phyloP scores from a whole-genome alignment of 2,113 vertebrate species.

The Echinops telfairi region DNA sequence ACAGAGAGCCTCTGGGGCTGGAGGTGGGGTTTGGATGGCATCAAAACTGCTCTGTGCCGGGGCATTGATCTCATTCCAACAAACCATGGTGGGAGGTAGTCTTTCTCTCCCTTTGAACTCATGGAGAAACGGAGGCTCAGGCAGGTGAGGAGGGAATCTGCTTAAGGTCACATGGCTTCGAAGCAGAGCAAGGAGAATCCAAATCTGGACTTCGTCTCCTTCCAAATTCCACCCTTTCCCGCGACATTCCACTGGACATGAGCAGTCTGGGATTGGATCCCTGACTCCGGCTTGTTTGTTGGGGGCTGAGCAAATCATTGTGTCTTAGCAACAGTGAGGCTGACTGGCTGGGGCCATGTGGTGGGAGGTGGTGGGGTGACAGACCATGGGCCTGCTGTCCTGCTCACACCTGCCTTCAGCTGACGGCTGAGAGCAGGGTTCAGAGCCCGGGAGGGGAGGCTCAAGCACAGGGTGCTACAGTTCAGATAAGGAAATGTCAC shows the following conservation, averaged over 20 bases:
- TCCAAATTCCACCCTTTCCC: background rate
- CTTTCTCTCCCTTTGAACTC: background rate
- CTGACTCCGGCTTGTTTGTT: background rate
- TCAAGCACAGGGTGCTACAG: background rate
- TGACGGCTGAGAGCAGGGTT: background rate
- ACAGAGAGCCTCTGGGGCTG: background rate
- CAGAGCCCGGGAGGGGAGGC: background rate
- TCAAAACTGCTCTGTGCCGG: background rate
- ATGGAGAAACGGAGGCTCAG: slow-evolving; percentile 11
- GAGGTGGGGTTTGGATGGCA: background rate
- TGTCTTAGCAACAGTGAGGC: background rate
- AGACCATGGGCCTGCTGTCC: no score
- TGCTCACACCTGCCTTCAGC: background rate
- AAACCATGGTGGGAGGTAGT: background rate
- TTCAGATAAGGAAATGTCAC: background rate
- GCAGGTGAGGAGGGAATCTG: background rate
- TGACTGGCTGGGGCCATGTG: background rate
- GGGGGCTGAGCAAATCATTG: background rate
- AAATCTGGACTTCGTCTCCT: background rate
- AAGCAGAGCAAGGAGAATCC: background rate
- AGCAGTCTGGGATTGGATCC: background rate
- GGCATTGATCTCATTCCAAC: background rate
- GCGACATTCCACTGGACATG: background rate
- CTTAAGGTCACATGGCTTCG: background rate
- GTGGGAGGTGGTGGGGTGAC: background rate